Evolutionary conservation across 2,797 vertebrate genomes (phyloP).

Genomic region (Basileuterus tristriatus): DNA sequence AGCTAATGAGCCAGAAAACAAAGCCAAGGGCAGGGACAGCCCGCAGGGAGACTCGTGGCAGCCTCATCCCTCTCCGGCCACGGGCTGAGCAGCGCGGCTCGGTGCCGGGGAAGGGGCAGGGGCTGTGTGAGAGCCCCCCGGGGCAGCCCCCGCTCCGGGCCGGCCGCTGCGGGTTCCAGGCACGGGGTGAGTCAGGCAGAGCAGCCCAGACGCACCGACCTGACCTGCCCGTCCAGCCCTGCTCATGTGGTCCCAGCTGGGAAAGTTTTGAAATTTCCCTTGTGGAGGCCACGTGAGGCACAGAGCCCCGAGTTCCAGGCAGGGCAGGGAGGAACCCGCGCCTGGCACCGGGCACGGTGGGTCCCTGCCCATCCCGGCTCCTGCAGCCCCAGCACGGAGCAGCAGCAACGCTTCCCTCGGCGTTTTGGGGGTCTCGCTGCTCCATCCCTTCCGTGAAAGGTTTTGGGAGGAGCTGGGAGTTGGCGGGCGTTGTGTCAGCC

Average conservation of each 20-base stretch:
- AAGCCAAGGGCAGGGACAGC: neutral
- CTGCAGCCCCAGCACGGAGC: accelerated
- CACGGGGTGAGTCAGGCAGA: neutral
- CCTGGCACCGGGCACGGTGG: accelerated
- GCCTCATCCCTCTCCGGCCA: neutral
- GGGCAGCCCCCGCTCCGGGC: neutral
- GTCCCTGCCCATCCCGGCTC: accelerated
- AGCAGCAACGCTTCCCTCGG: accelerated
- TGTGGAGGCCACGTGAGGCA: neutral
- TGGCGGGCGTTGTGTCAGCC: conserved; percentile 31
- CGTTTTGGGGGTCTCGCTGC: accelerated
- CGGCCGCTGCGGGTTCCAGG: accelerated
- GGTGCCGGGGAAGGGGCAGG: accelerated
- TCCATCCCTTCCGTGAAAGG: neutral
- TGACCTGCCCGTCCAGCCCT: neutral
- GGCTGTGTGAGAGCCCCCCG: accelerated
- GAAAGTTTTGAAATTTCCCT: conserved; percentile 24
- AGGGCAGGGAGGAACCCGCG: neutral
- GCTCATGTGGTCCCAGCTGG: neutral
- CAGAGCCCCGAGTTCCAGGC: neutral
- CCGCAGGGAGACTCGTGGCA: neutral
- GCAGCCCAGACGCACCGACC: neutral
- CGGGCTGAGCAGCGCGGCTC: neutral
- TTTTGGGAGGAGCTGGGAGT: conserved; percentile 28
- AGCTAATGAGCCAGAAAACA: conserved; percentile 23